Base-by-base conservation (phyloP, 2,888 invertebrate species). In the Chrysodeixis includens region DNA sequence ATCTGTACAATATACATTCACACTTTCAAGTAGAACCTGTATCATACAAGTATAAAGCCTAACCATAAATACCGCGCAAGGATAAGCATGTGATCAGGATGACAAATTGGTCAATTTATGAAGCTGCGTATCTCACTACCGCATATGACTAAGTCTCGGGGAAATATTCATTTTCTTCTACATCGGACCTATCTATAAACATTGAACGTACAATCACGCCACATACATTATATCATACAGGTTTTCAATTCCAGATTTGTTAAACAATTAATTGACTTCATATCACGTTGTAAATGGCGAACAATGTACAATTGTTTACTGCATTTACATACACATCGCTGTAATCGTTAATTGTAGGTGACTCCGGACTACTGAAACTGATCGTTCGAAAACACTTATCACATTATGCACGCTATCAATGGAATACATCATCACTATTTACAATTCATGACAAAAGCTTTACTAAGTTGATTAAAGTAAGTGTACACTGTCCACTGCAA, bases 221-320 rank as follows among this genome's bases (percentile, higher is more conserved):
- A 18, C 44, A 61, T 44, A 32, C 18, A 69, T 69, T 73, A 62
- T 63, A 60, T 62, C 59, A 46, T 30, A 62, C 40, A 65, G 57
- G 55, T 72, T 65, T 65, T 72, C 46, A 58, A 65, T 72, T 72
- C 49, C 52, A 69, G 62, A 62, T 61, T 65, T 69, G 58, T 69
- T 65, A 26, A 56, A 61, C 71, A 53, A 53, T 69, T 69, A 79
- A 60, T 69, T 67, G 30, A 67, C 57, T 64, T 65, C 62, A 56
- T 63, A 76, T 64, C 58, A 67, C 65, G 49, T 63, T 56, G 61
- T 63, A 65, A 74, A 67, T 66, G 62, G 58, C 26, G 55, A 78
- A 74, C 77, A 74, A 74, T 71, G 71, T 69, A 56, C 62, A 62
- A 77, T 78, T 74, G 77, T 74, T 69, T 65, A 69, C 55, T 55